phyloP scores from a whole-genome alignment of 2,113 vertebrate genomes.

The Leucopternis melanops region DNA sequence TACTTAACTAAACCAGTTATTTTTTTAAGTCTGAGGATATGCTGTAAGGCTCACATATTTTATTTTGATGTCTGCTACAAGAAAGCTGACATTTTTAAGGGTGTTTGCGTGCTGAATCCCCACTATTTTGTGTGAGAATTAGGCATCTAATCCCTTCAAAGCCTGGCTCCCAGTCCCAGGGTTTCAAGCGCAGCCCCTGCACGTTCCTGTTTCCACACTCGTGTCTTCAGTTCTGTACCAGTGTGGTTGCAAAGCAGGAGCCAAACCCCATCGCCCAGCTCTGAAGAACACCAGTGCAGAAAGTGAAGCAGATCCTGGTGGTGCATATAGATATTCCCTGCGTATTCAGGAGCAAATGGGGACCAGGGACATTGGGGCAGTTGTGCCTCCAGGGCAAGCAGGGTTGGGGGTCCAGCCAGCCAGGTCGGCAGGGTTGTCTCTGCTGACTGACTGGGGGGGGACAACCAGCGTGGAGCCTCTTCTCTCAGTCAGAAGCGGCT shows the following conservation, averaged over 20 bases:
- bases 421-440: neutral
- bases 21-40: neutral
- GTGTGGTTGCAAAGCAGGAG: neutral
- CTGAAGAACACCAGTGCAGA: neutral
- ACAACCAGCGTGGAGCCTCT: neutral
- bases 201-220: rapidly evolving
- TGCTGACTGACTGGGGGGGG: neutral
- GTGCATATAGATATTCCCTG: neutral
- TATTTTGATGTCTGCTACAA: neutral
- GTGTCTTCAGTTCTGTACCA: neutral
- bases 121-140: neutral
- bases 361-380: rapidly evolving
- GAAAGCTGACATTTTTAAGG: neutral
- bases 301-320: neutral
- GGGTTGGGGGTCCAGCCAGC: neutral
- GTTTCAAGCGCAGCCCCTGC: neutral
- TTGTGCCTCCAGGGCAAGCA: neutral
- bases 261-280: neutral
- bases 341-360: neutral
- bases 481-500: neutral
- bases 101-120: neutral
- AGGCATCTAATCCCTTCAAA: neutral
- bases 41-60: neutral
- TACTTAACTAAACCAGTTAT: neutral
- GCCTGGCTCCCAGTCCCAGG: neutral